Evolutionary conservation across 2,797 vertebrate species (phyloP).

Genomic region (Cottoperca gobio): DNA sequence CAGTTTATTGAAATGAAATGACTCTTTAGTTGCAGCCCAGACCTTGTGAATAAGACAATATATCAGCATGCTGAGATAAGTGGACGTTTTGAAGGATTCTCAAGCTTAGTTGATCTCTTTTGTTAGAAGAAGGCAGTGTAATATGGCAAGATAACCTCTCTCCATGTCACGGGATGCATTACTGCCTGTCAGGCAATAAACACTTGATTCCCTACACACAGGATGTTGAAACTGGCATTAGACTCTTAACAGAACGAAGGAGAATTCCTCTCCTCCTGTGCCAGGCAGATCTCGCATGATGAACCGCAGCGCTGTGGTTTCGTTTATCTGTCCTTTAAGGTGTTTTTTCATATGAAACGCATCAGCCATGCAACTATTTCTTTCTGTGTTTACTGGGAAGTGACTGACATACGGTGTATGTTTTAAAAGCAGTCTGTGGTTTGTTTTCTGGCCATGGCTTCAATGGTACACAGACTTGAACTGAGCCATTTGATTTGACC

Average conservation of each 20-base stretch:
- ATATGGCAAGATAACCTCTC: conserved; percentile 11
- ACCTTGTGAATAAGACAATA: not conserved
- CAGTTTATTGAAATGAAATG: no score
- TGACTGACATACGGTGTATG: no score
- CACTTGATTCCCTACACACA: conserved; percentile 46
- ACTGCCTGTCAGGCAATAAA: conserved; percentile 45
- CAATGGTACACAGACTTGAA: not conserved
- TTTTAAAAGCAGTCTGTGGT: conserved; percentile 12
- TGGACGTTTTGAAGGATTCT: not conserved
- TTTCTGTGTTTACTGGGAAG: no score
- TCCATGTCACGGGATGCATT: conserved; percentile 18
- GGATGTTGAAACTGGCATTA: conserved; percentile 49
- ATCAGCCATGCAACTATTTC: conserved; percentile 15
- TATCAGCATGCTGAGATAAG: not conserved
- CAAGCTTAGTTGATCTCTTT: not conserved
- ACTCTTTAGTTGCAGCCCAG: not conserved
- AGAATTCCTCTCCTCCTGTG: conserved; percentile 58
- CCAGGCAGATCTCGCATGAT: conserved; percentile 61
- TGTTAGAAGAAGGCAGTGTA: not conserved
- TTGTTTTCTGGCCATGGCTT: not conserved
- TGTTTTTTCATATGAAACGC: conserved; percentile 51
- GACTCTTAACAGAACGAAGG: conserved; percentile 15
- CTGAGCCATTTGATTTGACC: not conserved
- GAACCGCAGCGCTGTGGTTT: conserved; percentile 40
- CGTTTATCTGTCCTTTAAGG: conserved; percentile 38